Percentiles rank a stretch among this genome's conserved stretches.
These are phyloP conservation scores for Siniperca knerii DNA, from an alignment of 2,113 vertebrate genomes.

Conservation along the genomic window DNA sequence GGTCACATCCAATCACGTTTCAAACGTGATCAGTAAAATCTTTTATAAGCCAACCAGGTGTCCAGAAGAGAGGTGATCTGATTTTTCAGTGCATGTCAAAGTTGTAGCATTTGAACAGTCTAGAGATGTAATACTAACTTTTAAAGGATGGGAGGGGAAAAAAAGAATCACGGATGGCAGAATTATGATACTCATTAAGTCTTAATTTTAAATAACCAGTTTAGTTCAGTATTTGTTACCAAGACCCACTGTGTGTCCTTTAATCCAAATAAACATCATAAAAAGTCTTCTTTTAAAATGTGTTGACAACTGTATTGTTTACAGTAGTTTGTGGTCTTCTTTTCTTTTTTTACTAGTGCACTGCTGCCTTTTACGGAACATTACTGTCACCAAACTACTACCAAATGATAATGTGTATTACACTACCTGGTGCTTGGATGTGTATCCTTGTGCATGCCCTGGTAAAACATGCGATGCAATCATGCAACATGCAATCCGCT, in stretches of 20 bases:
- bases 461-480: neutral
- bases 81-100: neutral
- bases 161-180: neutral
- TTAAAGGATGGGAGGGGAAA: neutral
- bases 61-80: neutral
- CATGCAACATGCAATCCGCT: neutral
- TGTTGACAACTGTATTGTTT: neutral
- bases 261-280: neutral
- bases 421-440: neutral
- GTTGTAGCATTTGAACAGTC: neutral
- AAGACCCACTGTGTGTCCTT: neutral
- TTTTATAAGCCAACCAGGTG: constrained; percentile 16
- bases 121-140: neutral
- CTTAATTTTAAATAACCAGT: neutral
- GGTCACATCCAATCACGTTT: constrained; percentile 32
- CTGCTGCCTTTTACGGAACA: neutral
- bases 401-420: neutral
- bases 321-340: neutral
- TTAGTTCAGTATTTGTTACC: neutral
- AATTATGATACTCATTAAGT: neutral
- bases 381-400: neutral
- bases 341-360: neutral
- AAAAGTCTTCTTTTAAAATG: neutral
- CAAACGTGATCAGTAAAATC: constrained; percentile 22
- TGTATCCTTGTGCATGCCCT: neutral